Evolutionary conservation across 2,797 vertebrate species (phyloP), one percentile per base, ranked within the genome.

Genomic region (Thaleichthys pacificus): DNA sequence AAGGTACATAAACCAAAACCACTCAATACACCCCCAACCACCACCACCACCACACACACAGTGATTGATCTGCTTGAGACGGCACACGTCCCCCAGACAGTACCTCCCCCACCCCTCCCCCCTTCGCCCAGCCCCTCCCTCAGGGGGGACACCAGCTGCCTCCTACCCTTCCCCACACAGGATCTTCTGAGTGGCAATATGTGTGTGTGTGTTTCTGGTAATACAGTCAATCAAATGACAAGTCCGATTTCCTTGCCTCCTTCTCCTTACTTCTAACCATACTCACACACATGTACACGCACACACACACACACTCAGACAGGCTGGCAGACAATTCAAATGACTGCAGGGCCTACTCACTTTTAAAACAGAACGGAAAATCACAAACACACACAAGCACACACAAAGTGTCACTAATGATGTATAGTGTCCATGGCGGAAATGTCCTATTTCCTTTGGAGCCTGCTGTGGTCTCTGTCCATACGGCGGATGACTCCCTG

Each of bases 81-180:
- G 42, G 3, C 42, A 47, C 42, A 47, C 42, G 42, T 47, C 42
- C 42, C 42, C 42, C 42, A 47, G 42, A 47, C 42, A 47, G 42
- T 12, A 69, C 21, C 32, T 76, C 72, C 76, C 74, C 65, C 79
- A 74, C 70, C 75, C 70, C 38, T 15, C 54, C 54, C 64, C 56
- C 56, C 21, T 12, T 17, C 38, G 3, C 38, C 64, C 64, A n/a
- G 21, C 32, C 21, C 62, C 26, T 42, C 19, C 19, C 26, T 35
- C 79, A 77, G 77, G 83, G 83, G 82, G 75, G 83, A 83, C 73
- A 15, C 71, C 73, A 85, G 84, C 74, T 83, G 82, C 71, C 71
- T 72, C 49, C 70, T 24, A 28, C 38, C 71, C 77, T 57, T 68
- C 79, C 30, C 19, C 12, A 60, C 57, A 70, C 51, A 70, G 49